Evolutionary conservation across 2,888 invertebrate species (phyloP).

Genomic region (Odontocolon sp.): DNA sequence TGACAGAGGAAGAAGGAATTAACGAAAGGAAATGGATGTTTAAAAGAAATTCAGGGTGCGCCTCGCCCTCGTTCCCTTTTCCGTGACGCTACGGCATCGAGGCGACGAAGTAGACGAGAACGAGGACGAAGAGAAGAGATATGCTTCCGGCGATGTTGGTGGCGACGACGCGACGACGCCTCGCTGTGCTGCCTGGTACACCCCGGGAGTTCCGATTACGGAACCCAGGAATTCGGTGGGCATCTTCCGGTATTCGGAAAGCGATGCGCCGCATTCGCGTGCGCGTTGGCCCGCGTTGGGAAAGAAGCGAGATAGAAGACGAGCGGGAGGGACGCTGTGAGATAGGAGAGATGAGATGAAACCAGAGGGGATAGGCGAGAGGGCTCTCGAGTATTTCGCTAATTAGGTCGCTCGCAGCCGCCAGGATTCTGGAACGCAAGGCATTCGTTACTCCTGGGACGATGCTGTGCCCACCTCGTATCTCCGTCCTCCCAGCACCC

Average conservation of each 20-base stretch:
- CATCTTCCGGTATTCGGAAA: slow-evolving; percentile 73
- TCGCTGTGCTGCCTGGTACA: slow-evolving; percentile 24
- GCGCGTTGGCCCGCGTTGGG: slow-evolving; percentile 52
- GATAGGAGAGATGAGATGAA: slow-evolving; percentile 39
- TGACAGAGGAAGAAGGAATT: too few relatives aligned
- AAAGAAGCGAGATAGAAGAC: slow-evolving; percentile 47
- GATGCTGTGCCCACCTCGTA: slow-evolving; percentile 48
- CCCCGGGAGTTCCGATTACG: slow-evolving; percentile 54
- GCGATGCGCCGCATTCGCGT: slow-evolving; percentile 70
- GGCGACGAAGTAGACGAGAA: slow-evolving; percentile 31
- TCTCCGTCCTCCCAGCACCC: neutral
- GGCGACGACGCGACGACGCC: slow-evolving; percentile 53
- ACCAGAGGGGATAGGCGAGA: slow-evolving; percentile 30
- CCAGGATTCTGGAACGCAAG: slow-evolving; percentile 75
- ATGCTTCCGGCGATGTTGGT: slow-evolving; percentile 33
- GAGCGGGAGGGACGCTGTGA: slow-evolving; percentile 8
- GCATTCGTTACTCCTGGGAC: slow-evolving; percentile 74
- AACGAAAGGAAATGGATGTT: neutral
- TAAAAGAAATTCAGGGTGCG: slow-evolving; percentile 16
- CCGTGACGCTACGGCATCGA: neutral
- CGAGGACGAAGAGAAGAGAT: slow-evolving; percentile 11
- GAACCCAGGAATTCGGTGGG: slow-evolving; percentile 68
- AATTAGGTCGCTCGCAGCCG: slow-evolving; percentile 76
- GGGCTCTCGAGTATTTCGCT: slow-evolving; percentile 73
- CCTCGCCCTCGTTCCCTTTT: neutral